Percentiles rank a stretch among this genome's conserved stretches.
These are phyloP conservation scores for Parascotia fuliginaria DNA, from an alignment of 2,888 invertebrate species.

Conservation along the genomic window DNA sequence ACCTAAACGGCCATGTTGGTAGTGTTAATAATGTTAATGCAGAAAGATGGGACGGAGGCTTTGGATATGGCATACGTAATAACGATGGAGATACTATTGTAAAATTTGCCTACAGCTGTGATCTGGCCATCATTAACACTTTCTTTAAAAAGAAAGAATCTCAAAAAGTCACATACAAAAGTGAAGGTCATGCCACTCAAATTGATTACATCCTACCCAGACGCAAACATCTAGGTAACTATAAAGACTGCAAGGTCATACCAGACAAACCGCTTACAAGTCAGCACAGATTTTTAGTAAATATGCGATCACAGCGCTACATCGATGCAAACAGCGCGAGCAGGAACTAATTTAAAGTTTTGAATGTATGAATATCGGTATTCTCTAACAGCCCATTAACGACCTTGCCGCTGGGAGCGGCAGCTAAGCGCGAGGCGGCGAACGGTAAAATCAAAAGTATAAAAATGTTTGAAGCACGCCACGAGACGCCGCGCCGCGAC, in stretches of 20 bases:
- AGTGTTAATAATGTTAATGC: not conserved
- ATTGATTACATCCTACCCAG: not conserved
- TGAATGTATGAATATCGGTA: no score
- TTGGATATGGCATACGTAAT: not conserved
- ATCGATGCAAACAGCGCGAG: no score
- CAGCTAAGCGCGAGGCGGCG: not conserved
- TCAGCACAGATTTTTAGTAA: no score
- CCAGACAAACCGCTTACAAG: not conserved
- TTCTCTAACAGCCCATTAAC: no score
- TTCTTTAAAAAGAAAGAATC: not conserved
- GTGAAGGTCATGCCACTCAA: not conserved
- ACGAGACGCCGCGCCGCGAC: not conserved
- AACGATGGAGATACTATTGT: not conserved
- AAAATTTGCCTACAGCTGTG: not conserved
- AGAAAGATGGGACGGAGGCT: not conserved
- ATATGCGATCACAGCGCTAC: no score
- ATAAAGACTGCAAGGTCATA: not conserved
- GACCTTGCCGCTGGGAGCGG: not conserved
- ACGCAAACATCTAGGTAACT: not conserved
- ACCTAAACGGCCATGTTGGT: not conserved
- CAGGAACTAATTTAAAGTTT: no score
- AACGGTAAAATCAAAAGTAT: not conserved
- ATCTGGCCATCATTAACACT: not conserved
- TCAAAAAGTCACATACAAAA: not conserved
- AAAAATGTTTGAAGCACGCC: not conserved